These are phyloP conservation scores for Biston stratarius DNA, from an alignment of 2,888 invertebrate genomes.

Conservation along the genomic window DNA sequence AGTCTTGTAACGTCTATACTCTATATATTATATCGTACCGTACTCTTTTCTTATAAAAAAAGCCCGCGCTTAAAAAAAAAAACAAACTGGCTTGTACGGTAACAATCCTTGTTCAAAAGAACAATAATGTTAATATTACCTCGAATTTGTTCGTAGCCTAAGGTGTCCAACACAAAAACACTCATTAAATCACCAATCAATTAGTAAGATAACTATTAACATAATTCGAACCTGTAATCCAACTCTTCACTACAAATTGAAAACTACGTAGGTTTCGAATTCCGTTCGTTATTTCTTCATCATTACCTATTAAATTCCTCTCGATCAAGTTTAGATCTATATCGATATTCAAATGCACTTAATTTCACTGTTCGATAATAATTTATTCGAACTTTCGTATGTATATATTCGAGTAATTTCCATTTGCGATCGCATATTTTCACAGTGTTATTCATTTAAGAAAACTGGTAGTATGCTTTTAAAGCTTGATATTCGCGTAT, in stretches of 20 bases:
- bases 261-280: constrained; percentile 20
- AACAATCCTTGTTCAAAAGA: too few species aligned
- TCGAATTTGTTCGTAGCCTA: too few species aligned
- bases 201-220: constrained; percentile 2
- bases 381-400: constrained; percentile 25
- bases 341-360: constrained; percentile 28
- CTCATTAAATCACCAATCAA: not conserved
- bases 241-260: constrained; percentile 16
- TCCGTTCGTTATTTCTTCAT: constrained; percentile 22
- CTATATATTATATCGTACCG: too few species aligned
- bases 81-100: too few species aligned
- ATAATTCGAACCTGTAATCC: not conserved
- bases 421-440: constrained; percentile 51
- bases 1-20: too few species aligned
- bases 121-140: too few species aligned
- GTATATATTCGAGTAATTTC: constrained; percentile 34
- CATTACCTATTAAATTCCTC: constrained; percentile 22
- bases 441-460: constrained; percentile 76
- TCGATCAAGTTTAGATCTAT: constrained; percentile 19
- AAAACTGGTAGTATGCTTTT: constrained; percentile 62
- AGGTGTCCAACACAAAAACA: not conserved
- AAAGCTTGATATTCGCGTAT: constrained; percentile 47
- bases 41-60: too few species aligned
- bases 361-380: constrained; percentile 16
- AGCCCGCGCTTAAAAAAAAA: too few species aligned